Evolutionary conservation across 2,888 invertebrate genomes (phyloP).

Genomic region (Camponotus fellah): DNA sequence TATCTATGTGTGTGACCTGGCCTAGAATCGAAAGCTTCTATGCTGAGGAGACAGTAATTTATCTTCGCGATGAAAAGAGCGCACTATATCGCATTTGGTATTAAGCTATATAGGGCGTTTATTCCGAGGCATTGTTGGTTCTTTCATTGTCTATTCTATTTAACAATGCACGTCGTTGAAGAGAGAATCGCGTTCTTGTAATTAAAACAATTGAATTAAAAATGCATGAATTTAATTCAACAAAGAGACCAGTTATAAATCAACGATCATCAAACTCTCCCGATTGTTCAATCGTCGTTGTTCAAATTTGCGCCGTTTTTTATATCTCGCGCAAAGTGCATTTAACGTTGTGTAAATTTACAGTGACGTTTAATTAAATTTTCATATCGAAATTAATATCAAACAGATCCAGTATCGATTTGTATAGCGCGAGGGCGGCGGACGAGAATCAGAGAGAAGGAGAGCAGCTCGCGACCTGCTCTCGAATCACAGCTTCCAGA

Average conservation of each 20-base stretch:
- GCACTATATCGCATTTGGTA: neutral
- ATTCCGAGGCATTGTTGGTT: neutral
- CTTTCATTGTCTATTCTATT: too few relatives aligned
- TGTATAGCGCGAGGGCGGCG: constrained; percentile 17
- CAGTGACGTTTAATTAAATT: neutral
- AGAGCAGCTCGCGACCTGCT: constrained; percentile 44
- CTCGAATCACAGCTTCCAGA: constrained; percentile 37
- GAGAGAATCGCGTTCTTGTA: neutral
- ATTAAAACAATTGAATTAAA: neutral
- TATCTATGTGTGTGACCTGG: constrained; percentile 67
- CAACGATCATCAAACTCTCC: neutral
- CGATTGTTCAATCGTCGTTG: neutral
- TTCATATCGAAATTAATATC: neutral
- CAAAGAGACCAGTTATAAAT: neutral
- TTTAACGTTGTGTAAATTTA: neutral
- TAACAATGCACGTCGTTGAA: neutral
- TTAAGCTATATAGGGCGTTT: neutral
- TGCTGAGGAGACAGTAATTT: constrained; percentile 42
- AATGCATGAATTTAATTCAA: neutral
- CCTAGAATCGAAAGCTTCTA: constrained; percentile 67
- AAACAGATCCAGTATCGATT: neutral
- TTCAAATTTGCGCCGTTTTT: neutral
- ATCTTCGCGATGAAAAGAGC: constrained; percentile 40
- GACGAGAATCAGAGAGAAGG: constrained; percentile 8
- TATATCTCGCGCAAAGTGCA: neutral